Evolutionary conservation across 2,888 invertebrate genomes (phyloP), one percentile per base, ranked within the genome.

Genomic region (Cybosia mesomella): DNA sequence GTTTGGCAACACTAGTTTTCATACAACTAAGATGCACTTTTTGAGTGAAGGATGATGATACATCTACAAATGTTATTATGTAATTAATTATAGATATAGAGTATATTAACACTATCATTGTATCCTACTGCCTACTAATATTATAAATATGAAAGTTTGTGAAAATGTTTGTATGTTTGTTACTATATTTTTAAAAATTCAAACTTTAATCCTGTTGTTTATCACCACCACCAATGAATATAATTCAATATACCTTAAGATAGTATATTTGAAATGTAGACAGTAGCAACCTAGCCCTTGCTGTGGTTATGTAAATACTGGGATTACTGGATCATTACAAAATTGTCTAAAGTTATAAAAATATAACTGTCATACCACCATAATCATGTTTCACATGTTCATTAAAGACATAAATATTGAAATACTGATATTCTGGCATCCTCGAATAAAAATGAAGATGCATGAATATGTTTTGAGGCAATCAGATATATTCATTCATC

Each of bases 321-420:
- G n/a, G n/a, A n/a, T n/a, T n/a, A 62, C n/a, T 53, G 49, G n/a
- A 4, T 53, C 11, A 53, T 62, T 49, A 49, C 7, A 49, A 49
- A 28, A 62, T 53, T 28, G 32, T 18, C n/a, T 62, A 8, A n/a
- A 53, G n/a, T 21, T 53, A 59, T 62, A n/a, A 61, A 61, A 61
- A 61, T 61, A 28, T 18, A 3, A 10, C 28, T 28, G 2, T 18
- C 18, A 53, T 8, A 32, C 28, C 28, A 10, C 21, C 3, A n/a
- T n/a, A n/a, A n/a, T n/a, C n/a, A 13, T 21, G 21, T 21, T 34
- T 34, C 28, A 55, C 55, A 58, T n/a, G n/a, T 10, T 34, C 18
- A 49, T 61, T 10, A 28, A n/a, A 61, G 28, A n/a, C 28, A 43
- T 32, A 61, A 24, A 61, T 24, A 59, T 60, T 60, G 24, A 24